Evolutionary conservation across 2,888 invertebrate species (phyloP), one percentile per base, ranked within the genome.

Genomic region (Aspidiotus destructor): DNA sequence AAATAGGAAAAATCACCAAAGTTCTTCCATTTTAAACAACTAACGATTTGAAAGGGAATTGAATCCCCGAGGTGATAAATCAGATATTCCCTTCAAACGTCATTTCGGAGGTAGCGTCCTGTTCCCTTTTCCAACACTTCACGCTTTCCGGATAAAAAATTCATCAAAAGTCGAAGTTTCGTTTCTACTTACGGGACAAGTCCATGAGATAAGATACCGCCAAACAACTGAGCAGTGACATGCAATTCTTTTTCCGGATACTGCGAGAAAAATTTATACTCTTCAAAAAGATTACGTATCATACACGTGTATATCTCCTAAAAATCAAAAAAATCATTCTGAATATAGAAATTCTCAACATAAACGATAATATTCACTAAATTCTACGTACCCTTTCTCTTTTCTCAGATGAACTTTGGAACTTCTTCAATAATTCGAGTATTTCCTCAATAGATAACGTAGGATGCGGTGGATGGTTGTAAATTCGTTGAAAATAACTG

Each of bases 191-290:
- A 82, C 80, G 92, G 89, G 41, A 96, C 93, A 60, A 97, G 82
- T 63, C 94, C 94, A 72, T 92, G 87, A 75, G 97, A 96, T 70
- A 98, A 93, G 71, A 98, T 96, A 7, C 98, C 99, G 54, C 99
- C 99, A 78, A 99, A 99, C 1, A 99, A 81, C 75, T 96, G 94
- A 1, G 98, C 98, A 0, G 99, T 99, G 57, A 94, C 96, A 76
- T 94, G 91, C 28, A 99, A 80, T 78, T 99, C 99, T 77, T 96
- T 92, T 73, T 98, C 98, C 0, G 99, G 99, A 78, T 99, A 99
- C 77, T 98, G 95, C 1, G 96, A 94, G 77, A 99, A 99, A 79
- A 98, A 99, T 73, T 92, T 87, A 79, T 98, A 99, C 77, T 99
- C 99, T 78, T 99, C 99, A 77, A 98, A 98, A 13, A 99, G 83